Conservation (phyloP, 2,113 vertebrate species). For the Hemichromis elongatus region DNA sequence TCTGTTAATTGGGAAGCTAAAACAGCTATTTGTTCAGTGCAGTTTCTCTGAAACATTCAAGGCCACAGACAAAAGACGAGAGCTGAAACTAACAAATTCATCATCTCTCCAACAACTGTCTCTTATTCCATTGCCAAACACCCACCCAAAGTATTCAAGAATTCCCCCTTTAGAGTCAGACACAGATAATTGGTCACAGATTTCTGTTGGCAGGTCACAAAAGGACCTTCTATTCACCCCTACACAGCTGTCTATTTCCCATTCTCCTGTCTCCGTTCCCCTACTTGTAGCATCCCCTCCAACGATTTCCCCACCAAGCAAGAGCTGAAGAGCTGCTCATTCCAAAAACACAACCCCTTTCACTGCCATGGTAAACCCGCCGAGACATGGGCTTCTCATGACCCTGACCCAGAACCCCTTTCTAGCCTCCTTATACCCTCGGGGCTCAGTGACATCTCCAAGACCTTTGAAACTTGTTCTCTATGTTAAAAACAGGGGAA, state of each 20-base stretch:
- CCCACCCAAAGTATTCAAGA: constrained; percentile 51
- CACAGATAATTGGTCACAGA: constrained; percentile 81
- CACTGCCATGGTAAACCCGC: constrained; percentile 55
- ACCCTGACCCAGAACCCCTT: constrained; percentile 59
- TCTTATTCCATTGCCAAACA: constrained; percentile 16
- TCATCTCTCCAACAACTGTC: not conserved
- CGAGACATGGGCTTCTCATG: constrained; percentile 58
- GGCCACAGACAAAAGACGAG: not conserved
- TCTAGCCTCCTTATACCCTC: constrained; percentile 21
- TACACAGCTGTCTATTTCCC: constrained; percentile 69
- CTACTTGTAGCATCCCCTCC: constrained; percentile 16
- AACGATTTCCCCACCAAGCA: not conserved
- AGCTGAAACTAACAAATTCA: not conserved
- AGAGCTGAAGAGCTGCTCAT: constrained; percentile 3
- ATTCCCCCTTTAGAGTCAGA: constrained; percentile 69
- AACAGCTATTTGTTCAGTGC: not conserved
- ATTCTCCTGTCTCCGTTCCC: constrained; percentile 40
- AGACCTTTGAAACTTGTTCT: constrained; percentile 48
- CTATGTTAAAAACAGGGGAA: constrained; percentile 56
- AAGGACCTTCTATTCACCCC: constrained; percentile 75
- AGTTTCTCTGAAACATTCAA: not conserved
- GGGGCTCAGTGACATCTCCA: constrained; percentile 47
- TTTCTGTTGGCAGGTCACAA: constrained; percentile 76
- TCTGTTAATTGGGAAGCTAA: not conserved
- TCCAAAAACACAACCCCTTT: constrained; percentile 58